Evolutionary conservation across 2,888 invertebrate species (phyloP).

Genomic region (Eristalis tenax): DNA sequence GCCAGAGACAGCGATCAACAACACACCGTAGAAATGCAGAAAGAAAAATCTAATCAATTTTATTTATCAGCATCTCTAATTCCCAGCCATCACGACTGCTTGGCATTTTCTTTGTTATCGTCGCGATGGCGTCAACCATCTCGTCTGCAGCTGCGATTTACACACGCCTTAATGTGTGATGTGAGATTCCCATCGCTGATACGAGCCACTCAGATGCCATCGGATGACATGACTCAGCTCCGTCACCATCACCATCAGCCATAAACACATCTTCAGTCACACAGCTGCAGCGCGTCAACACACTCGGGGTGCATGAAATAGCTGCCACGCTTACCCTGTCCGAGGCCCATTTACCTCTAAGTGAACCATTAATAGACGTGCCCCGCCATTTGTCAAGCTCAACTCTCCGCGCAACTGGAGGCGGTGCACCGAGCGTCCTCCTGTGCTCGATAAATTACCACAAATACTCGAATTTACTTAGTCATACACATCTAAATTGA

Average conservation of each 20-base stretch:
- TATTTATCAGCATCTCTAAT: neutral
- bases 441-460: conserved; percentile 33
- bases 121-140: neutral
- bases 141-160: neutral
- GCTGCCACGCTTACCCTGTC: neutral
- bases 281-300: neutral
- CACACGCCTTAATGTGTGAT: neutral
- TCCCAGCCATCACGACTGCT: neutral
- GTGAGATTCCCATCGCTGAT: neutral
- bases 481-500: conserved; percentile 41
- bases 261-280: neutral
- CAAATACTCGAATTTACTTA: conserved; percentile 41
- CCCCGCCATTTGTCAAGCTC: neutral
- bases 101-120: neutral
- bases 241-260: too few species aligned
- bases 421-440: neutral
- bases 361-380: conserved; percentile 4
- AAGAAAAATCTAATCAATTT: neutral
- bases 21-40: neutral
- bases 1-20: neutral
- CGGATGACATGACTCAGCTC: neutral
- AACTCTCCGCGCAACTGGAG: neutral
- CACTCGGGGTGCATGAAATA: neutral
- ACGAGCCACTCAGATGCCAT: neutral
- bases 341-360: neutral